A percentile compares a stretch with the other conserved stretches of the same genome.
phyloP scores from a whole-genome alignment of 2,888 invertebrate species.

The Morpho helenor region DNA sequence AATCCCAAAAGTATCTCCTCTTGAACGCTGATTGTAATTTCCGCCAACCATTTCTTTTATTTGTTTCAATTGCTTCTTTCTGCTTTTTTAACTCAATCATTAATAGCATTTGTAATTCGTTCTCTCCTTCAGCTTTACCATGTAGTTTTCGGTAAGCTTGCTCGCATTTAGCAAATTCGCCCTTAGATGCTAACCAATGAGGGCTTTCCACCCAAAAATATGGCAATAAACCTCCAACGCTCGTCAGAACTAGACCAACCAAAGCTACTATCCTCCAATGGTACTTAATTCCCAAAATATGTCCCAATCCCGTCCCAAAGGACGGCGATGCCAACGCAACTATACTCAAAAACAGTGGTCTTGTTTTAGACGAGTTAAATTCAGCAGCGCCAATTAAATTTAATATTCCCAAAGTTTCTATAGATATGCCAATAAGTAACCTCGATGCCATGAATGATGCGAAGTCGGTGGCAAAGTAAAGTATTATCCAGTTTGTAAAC shows the following conservation, averaged over 20 bases:
- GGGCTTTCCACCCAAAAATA: constrained; percentile 31
- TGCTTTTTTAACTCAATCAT: constrained; percentile 25
- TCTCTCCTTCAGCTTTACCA: constrained; percentile 12
- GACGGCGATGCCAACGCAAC: constrained; percentile 24
- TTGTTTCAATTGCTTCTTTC: constrained; percentile 2
- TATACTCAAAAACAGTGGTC: constrained; percentile 23
- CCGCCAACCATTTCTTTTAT: background rate
- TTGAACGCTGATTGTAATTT: constrained; percentile 18
- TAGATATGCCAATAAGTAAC: background rate
- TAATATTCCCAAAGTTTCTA: background rate
- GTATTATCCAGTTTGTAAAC: background rate
- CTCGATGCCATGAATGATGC: background rate
- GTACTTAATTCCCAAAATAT: constrained; percentile 24
- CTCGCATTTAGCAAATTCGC: constrained; percentile 26
- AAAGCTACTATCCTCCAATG: constrained; percentile 29
- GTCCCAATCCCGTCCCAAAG: constrained; percentile 24
- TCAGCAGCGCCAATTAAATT: constrained; percentile 11
- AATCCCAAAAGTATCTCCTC: constrained; percentile 16
- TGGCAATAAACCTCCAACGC: constrained; percentile 19
- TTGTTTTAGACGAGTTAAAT: constrained; percentile 18
- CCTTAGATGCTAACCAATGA: constrained; percentile 31
- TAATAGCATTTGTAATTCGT: constrained; percentile 28
- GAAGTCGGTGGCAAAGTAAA: background rate
- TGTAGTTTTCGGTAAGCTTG: constrained; percentile 20
- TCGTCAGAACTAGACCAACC: constrained; percentile 25